Conservation (phyloP, 2,888 invertebrate species). For the Creontiades dilutus region DNA sequence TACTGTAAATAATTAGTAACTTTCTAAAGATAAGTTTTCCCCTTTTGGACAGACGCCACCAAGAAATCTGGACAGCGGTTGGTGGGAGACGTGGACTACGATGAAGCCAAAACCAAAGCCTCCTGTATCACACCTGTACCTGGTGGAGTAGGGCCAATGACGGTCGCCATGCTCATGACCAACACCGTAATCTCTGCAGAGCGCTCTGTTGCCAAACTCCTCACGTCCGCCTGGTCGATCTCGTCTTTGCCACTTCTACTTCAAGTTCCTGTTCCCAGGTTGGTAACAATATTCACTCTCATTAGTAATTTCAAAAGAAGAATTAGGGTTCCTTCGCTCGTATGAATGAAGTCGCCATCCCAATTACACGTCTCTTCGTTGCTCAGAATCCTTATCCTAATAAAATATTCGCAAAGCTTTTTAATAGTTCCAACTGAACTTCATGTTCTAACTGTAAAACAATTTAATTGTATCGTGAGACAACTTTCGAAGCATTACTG, state of each 20-base stretch:
- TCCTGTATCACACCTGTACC: conserved; percentile 96
- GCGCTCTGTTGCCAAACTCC: conserved; percentile 81
- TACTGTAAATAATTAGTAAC: too few relatives aligned
- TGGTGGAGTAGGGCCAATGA: conserved; percentile 99
- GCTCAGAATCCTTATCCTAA: too few relatives aligned
- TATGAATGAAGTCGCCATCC: too few relatives aligned
- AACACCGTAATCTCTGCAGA: conserved; percentile 94
- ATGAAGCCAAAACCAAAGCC: conserved; percentile 88
- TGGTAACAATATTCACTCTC: neutral
- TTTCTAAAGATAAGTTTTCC: neutral
- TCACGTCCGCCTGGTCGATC: conserved; percentile 86
- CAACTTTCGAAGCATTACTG: too few relatives aligned
- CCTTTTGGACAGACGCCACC: conserved; percentile 82
- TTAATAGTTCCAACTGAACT: too few relatives aligned
- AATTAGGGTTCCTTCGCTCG: too few relatives aligned
- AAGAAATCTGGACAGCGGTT: conserved; percentile 89
- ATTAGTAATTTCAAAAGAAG: too few relatives aligned
- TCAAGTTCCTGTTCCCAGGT: conserved; percentile 91
- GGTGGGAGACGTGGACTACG: conserved; percentile 97
- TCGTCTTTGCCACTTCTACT: conserved; percentile 84
- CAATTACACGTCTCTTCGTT: too few relatives aligned
- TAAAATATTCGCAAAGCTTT: too few relatives aligned
- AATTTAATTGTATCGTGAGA: too few relatives aligned
- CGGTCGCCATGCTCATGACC: conserved; percentile 97
- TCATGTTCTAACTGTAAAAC: too few relatives aligned